Conservation (phyloP, 2,797 vertebrate species). For the Sardinella longiceps region DNA sequence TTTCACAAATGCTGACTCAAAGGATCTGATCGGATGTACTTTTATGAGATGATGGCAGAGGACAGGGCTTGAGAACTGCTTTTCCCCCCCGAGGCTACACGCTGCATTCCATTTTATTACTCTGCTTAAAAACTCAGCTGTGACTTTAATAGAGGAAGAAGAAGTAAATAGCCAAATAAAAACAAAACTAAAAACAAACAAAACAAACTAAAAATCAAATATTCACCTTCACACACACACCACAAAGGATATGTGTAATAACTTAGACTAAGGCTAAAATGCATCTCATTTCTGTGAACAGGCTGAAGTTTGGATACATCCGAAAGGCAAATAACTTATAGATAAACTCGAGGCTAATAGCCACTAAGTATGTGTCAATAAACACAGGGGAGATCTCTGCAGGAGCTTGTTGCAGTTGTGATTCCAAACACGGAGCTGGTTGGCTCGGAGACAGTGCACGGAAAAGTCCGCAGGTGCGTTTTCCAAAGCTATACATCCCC, state of each 20-base stretch:
- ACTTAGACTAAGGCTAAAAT: too few relatives aligned
- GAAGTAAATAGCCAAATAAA: not conserved
- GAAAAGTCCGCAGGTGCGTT: slow-evolving; percentile 7
- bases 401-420: not conserved
- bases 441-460: not conserved
- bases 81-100: not conserved
- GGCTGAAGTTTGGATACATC: too few relatives aligned
- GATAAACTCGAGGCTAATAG: not conserved
- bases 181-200: too few relatives aligned
- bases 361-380: not conserved
- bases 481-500: slow-evolving; percentile 4
- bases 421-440: not conserved
- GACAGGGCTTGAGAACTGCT: not conserved
- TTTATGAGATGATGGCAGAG: slow-evolving; percentile 6
- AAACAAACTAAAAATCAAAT: not conserved
- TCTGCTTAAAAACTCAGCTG: slow-evolving; percentile 14
- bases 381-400: not conserved
- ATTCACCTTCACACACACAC: not conserved
- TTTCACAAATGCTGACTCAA: not conserved
- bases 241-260: not conserved
- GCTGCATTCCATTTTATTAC: slow-evolving; percentile 12
- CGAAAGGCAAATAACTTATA: not conserved
- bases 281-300: not conserved
- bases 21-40: not conserved
- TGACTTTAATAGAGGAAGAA: not conserved